Conservation (phyloP, 2,888 invertebrate genomes). For the Atethmia centrago region DNA sequence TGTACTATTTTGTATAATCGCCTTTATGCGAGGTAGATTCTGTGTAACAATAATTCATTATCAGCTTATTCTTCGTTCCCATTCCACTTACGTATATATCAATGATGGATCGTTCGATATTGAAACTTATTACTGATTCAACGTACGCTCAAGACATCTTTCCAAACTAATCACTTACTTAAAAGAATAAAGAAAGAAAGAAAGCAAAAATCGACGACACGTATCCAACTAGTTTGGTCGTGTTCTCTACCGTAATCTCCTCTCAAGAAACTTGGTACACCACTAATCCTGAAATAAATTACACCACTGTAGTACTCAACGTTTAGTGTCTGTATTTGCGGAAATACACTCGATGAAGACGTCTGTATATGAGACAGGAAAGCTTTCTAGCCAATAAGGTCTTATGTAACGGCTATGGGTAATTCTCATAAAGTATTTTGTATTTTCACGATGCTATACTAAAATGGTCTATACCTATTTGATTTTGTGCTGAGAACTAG, state of each 20-base stretch:
- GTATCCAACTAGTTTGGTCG: slow-evolving; percentile 21
- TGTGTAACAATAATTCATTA: not conserved
- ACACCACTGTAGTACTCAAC: slow-evolving; percentile 40
- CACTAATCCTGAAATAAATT: slow-evolving; percentile 64
- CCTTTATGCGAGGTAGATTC: no score
- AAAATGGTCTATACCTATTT: not conserved
- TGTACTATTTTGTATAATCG: not conserved
- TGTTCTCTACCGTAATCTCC: slow-evolving; percentile 51
- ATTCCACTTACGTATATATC: not conserved
- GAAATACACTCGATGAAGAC: slow-evolving; percentile 47
- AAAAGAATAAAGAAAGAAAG: not conserved
- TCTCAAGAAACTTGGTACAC: slow-evolving; percentile 41
- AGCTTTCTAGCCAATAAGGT: slow-evolving; percentile 29
- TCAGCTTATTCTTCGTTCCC: not conserved
- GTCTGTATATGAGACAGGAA: slow-evolving; percentile 38
- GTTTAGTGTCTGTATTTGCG: slow-evolving; percentile 57
- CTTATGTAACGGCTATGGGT: slow-evolving; percentile 9
- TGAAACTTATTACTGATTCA: not conserved
- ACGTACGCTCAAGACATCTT: not conserved
- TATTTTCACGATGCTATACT: not conserved
- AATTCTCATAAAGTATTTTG: slow-evolving; percentile 7
- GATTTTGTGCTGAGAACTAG: slow-evolving; percentile 6
- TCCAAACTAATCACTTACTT: no score
- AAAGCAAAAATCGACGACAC: slow-evolving; percentile 21
- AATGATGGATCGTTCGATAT: not conserved